phyloP scores from a whole-genome alignment of 2,888 invertebrate genomes.

The Mycalesis mineus region DNA sequence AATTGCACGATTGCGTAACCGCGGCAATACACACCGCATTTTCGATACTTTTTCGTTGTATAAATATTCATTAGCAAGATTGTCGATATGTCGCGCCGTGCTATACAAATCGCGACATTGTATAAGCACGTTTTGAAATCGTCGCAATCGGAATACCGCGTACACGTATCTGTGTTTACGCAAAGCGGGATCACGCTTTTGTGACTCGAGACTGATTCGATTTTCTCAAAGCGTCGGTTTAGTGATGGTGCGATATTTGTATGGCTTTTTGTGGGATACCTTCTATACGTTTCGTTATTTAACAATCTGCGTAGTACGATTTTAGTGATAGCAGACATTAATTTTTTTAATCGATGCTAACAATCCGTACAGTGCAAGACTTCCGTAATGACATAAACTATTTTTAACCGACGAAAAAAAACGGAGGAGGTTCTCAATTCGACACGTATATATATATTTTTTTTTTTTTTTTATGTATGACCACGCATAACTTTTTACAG shows the following conservation, averaged over 20 bases:
- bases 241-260: background rate
- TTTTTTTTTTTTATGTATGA: no score
- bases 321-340: no score
- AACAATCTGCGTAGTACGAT: no score
- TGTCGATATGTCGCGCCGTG: conserved; percentile 3
- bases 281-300: no score
- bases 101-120: background rate
- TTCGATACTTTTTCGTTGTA: conserved; percentile 10
- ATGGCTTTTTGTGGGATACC: background rate
- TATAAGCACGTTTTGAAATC: conserved; percentile 4
- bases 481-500: no score
- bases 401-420: no score
- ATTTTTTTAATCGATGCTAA: no score
- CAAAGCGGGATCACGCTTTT: conserved; percentile 6
- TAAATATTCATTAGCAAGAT: conserved; percentile 13
- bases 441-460: no score
- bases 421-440: no score
- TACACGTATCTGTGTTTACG: background rate
- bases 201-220: conserved; percentile 3
- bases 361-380: no score
- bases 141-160: background rate
- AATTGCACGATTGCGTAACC: background rate
- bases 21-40: background rate
- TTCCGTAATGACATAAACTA: no score
- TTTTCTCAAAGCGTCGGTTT: conserved; percentile 3